phyloP scores from a whole-genome alignment of 2,888 invertebrate genomes.

The Trisateles emortualis region DNA sequence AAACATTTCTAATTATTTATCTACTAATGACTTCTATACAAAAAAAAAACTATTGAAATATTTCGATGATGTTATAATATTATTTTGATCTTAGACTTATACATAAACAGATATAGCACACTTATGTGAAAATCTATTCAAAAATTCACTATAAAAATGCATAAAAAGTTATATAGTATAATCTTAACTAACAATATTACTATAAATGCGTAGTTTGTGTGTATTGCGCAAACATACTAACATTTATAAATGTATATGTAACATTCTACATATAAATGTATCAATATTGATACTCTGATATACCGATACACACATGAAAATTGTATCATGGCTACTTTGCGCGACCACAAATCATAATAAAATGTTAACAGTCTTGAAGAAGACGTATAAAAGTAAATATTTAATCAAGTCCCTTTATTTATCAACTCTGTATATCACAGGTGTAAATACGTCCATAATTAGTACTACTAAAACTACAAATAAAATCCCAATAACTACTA shows the following conservation, averaged over 20 bases:
- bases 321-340: neutral
- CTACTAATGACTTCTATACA: too few species aligned
- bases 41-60: too few species aligned
- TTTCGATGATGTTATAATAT: neutral
- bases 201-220: conserved; percentile 7
- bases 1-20: too few species aligned
- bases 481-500: conserved; percentile 1
- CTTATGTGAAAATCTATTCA: neutral
- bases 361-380: neutral
- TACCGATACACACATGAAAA: neutral
- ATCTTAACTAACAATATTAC: neutral
- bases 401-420: neutral
- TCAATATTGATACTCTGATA: neutral
- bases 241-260: neutral
- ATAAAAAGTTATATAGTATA: neutral
- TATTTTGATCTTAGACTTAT: neutral
- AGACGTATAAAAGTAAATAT: neutral
- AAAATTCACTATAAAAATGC: neutral
- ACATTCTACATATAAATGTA: neutral
- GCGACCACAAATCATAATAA: neutral
- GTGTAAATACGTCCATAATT: neutral
- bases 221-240: neutral
- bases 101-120: too few species aligned
- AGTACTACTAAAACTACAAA: neutral
- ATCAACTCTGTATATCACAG: conserved; percentile 10